phyloP scores from a whole-genome alignment of 2,888 invertebrate species.

The Salticus scenicus region DNA sequence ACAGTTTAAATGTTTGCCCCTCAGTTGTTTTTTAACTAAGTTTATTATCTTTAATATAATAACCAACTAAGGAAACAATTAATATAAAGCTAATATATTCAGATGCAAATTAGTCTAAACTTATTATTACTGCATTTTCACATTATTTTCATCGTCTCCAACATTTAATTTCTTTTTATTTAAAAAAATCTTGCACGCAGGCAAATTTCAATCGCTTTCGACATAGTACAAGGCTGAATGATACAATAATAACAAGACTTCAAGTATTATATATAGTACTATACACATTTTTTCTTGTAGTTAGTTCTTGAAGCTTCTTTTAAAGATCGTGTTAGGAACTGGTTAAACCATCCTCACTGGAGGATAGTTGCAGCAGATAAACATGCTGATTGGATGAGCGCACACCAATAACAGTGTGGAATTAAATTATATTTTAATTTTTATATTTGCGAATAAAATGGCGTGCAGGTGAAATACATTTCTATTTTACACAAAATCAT shows the following conservation, averaged over 20 bases:
- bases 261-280: conserved; percentile 66
- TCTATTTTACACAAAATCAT: conserved; percentile 15
- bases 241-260: conserved; percentile 65
- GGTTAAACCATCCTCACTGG: conserved; percentile 62
- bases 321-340: conserved; percentile 67
- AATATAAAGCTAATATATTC: not conserved
- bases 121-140: not conserved
- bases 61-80: too few species aligned
- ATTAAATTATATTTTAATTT: conserved; percentile 20
- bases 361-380: conserved; percentile 58
- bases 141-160: conserved; percentile 6
- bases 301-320: conserved; percentile 55
- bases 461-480: conserved; percentile 29
- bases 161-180: conserved; percentile 26
- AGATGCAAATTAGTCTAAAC: not conserved
- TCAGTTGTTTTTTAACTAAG: too few species aligned
- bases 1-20: too few species aligned
- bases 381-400: conserved; percentile 68
- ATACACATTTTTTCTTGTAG: conserved; percentile 62
- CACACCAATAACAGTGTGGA: conserved; percentile 62
- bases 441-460: conserved; percentile 48
- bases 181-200: conserved; percentile 35
- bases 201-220: conserved; percentile 35
- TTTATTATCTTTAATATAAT: too few species aligned
- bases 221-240: conserved; percentile 58